These are phyloP conservation scores for Gobius niger DNA, from an alignment of 2,113 vertebrate genomes.

Conservation along the genomic window DNA sequence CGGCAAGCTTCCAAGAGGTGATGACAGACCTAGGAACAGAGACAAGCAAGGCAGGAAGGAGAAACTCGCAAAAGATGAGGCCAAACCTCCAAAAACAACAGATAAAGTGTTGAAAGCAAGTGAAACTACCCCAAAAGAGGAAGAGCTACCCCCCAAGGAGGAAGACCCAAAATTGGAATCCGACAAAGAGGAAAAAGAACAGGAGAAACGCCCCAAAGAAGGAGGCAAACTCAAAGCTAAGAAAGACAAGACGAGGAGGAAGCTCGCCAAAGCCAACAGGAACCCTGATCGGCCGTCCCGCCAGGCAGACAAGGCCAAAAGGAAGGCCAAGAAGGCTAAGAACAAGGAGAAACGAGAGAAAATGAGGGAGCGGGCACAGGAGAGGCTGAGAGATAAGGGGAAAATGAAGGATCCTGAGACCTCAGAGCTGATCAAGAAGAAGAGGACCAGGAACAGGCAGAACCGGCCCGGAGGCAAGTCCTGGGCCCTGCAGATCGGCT, in stretches of 20 bases:
- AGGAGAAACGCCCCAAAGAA: conserved; percentile 31
- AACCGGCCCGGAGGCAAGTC: conserved; percentile 89
- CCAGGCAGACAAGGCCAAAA: conserved; percentile 75
- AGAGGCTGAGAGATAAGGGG: conserved; percentile 72
- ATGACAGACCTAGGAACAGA: conserved; percentile 3
- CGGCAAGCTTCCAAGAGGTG: background rate
- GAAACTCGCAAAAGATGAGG: conserved; percentile 29
- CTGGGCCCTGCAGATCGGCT: conserved; percentile 93
- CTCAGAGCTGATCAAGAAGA: conserved; percentile 90
- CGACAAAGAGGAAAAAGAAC: background rate
- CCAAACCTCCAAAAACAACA: conserved; percentile 28
- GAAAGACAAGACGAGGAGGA: conserved; percentile 51
- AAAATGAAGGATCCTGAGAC: conserved; percentile 85
- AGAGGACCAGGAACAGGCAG: conserved; percentile 88
- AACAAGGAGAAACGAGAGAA: conserved; percentile 78
- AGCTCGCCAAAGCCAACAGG: conserved; percentile 34
- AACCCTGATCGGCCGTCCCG: conserved; percentile 72
- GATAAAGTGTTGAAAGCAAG: conserved; percentile 7
- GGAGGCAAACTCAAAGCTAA: conserved; percentile 27
- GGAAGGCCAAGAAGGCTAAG: conserved; percentile 79
- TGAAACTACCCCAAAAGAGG: conserved; percentile 15
- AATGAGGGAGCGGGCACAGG: conserved; percentile 70
- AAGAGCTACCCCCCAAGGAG: conserved; percentile 1
- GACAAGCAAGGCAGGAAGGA: conserved; percentile 32
- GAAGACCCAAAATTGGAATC: background rate